Percentiles rank a stretch among this genome's conserved stretches.
Evolutionary conservation across 2,797 vertebrate genomes (phyloP).

Genomic region (Salarias fasciatus): DNA sequence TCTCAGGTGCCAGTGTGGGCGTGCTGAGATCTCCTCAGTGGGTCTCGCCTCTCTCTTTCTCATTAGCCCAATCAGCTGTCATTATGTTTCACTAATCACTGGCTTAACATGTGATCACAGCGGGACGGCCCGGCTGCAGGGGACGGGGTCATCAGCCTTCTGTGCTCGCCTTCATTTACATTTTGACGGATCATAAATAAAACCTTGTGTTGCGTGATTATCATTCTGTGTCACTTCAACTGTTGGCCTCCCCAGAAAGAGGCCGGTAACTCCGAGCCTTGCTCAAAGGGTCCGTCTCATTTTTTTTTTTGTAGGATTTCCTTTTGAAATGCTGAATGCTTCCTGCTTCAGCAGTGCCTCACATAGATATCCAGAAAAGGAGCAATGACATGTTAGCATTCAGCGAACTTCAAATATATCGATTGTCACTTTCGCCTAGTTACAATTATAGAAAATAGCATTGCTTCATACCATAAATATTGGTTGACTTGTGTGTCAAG

Average conservation of each 20-base stretch:
- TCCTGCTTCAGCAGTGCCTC: no score
- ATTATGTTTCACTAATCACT: constrained; percentile 61
- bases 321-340: no score
- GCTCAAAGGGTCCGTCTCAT: no score
- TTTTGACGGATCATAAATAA: constrained; percentile 45
- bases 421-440: no score
- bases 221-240: constrained; percentile 4
- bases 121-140: constrained; percentile 28
- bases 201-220: constrained; percentile 33
- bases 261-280: no score
- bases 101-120: constrained; percentile 58
- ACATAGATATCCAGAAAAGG: no score
- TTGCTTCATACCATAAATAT: no score
- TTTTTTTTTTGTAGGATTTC: no score
- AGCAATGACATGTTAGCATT: no score
- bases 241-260: neutral
- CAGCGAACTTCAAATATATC: no score
- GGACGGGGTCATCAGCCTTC: constrained; percentile 61
- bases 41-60: constrained; percentile 43
- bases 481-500: no score
- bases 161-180: constrained; percentile 41
- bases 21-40: constrained; percentile 51
- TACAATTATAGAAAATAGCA: no score
- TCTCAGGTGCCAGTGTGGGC: constrained; percentile 39
- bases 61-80: constrained; percentile 63